Evolutionary conservation across 2,888 invertebrate species (phyloP), one percentile per base, ranked within the genome.

Genomic region (Meloe dianella): DNA sequence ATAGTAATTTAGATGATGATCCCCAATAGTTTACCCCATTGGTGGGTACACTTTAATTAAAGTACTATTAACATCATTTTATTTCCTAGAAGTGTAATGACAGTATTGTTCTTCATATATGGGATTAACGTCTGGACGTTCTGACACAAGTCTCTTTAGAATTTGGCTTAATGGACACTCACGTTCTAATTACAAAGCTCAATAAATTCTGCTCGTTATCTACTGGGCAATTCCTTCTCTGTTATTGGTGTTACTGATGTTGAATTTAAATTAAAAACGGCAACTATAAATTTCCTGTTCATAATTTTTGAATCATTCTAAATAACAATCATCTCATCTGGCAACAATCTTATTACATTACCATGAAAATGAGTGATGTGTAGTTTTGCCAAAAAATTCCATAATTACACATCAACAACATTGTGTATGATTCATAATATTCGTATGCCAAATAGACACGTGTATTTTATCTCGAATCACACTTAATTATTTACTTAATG

Each of bases 11-110:
- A 54, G 24, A 75, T 74, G 73, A 75, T 74, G 70, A 71, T 71
- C 76, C 73, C 75, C 72, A 75, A 68, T 67, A 72, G 73, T 54
- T 20, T 75, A 74, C 75, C 74, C 75, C 71, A 67, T 4, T 1
- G 22, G 22, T 70, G 61, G n/a, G 69, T 59, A 65, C 69, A 65
- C 63, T 67, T 71, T 70, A 69, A 73, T 74, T 75, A 76, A 70
- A 72, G 68, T 67, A 68, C 70, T 64, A 69, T 54, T 24, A 54
- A 0, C 54, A 14, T 12, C 73, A 68, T 68, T 72, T 70, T 73
- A 73, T 74, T 74, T 70, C 65, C 68, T 69, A 71, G 68, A 72
- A 71, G 72, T 69, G 71, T 72, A 72, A 73, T 73, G 71, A 73
- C 71, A 60, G 58, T 67, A 67, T 66, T 65, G 70, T 64, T 68